Evolutionary conservation across 1,140 invertebrate species (phyloP).

Genomic region (Hylaeus volcanicus): DNA sequence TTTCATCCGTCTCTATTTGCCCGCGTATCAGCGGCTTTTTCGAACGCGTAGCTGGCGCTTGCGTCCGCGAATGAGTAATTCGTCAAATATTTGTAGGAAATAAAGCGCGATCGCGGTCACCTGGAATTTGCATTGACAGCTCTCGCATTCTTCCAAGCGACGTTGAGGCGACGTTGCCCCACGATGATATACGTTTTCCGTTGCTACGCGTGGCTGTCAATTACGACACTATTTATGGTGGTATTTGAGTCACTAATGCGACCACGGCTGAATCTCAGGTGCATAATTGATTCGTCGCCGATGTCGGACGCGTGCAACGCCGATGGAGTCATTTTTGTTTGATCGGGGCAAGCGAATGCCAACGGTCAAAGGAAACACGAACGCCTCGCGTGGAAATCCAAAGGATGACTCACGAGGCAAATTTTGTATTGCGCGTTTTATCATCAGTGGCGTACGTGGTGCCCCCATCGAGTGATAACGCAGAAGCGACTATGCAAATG

Average conservation of each 20-base stretch:
- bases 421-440: conserved; percentile 1
- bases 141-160: not conserved
- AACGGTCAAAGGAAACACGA: conserved; percentile 4
- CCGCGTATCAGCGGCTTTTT: not conserved
- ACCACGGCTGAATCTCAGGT: not conserved
- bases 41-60: not conserved
- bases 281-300: conserved; percentile 28
- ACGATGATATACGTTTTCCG: not conserved
- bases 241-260: conserved; percentile 12
- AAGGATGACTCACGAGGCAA: conserved; percentile 11
- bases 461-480: not conserved
- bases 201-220: conserved; percentile 7
- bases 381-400: not conserved
- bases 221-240: conserved; percentile 6
- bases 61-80: not conserved
- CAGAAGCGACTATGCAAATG: not conserved
- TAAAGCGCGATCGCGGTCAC: not conserved
- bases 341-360: not conserved
- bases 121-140: conserved; percentile 18
- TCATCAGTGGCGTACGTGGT: not conserved
- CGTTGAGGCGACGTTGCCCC: not conserved
- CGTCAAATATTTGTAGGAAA: not conserved
- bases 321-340: conserved; percentile 18
- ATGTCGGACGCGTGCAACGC: not conserved
- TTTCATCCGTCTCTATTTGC: not conserved